Conservation (phyloP, 2,113 vertebrate species). For the Tragelaphus strepsiceros region DNA sequence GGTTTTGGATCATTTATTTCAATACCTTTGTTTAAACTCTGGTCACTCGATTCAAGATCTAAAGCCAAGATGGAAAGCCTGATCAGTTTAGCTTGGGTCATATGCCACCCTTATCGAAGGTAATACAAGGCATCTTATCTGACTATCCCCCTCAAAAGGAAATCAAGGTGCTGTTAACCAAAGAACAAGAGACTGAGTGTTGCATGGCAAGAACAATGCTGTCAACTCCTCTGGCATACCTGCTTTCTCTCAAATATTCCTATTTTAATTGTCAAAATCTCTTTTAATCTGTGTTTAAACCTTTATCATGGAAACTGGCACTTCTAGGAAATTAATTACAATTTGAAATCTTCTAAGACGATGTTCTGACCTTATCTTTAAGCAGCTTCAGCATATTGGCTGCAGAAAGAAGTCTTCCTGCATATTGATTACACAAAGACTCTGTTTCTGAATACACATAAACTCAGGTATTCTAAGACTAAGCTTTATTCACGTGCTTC, state of each 20-base stretch:
- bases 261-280: slow-evolving; percentile 2
- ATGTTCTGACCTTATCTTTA: slow-evolving; percentile 21
- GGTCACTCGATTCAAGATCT: not conserved
- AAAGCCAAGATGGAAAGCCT: not conserved
- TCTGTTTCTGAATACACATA: not conserved
- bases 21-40: not conserved
- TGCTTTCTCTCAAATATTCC: not conserved
- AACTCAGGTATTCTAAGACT: not conserved
- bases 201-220: not conserved
- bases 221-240: not conserved
- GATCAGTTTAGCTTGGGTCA: not conserved
- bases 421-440: not conserved
- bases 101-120: not conserved
- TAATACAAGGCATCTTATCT: not conserved
- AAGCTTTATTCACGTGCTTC: not conserved
- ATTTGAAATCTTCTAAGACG: not conserved
- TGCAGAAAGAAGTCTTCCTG: not conserved
- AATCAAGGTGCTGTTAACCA: not conserved
- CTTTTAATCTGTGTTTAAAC: not conserved
- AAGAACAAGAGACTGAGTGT: not conserved
- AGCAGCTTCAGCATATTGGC: not conserved
- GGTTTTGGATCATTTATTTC: not conserved
- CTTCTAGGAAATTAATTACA: not conserved
- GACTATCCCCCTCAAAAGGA: not conserved
- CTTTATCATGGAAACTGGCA: not conserved